A percentile compares a stretch with the other conserved stretches of the same genome.
These are phyloP conservation scores for Temnothorax curvispinosus DNA, from an alignment of 1,140 invertebrate genomes.

Conservation along the genomic window DNA sequence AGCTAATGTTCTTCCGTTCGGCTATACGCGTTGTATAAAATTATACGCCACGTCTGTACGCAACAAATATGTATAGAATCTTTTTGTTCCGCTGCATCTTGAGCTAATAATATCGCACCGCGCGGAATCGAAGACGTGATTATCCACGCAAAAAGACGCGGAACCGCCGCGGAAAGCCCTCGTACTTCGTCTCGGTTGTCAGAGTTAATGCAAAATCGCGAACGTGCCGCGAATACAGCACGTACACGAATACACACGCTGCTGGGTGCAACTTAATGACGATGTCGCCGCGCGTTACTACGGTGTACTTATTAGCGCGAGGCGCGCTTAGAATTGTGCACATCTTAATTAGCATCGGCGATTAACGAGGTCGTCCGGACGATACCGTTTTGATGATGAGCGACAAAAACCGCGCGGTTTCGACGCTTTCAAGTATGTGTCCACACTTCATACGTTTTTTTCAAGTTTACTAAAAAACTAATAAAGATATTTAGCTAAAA, in stretches of 20 bases:
- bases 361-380: conserved; percentile 33
- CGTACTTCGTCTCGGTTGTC: conserved; percentile 37
- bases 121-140: conserved; percentile 10
- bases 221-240: conserved; percentile 62
- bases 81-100: neutral
- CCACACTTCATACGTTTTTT: too few species aligned
- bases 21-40: neutral
- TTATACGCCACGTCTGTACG: neutral
- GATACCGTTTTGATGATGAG: conserved; percentile 42
- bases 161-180: conserved; percentile 20
- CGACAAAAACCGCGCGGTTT: neutral
- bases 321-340: conserved; percentile 55
- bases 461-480: too few species aligned
- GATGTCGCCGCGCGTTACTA: conserved; percentile 39
- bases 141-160: conserved; percentile 26
- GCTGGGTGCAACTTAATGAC: conserved; percentile 64
- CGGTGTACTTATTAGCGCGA: conserved; percentile 38
- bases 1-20: neutral
- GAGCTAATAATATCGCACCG: conserved; percentile 5
- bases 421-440: neutral
- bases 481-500: too few species aligned
- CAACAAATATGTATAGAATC: neutral
- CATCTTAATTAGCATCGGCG: conserved; percentile 66
- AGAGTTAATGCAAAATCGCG: conserved; percentile 62
- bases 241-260: conserved; percentile 24